These are phyloP conservation scores for Acanthisitta chloris DNA, from an alignment of 2,113 vertebrate genomes.

Conservation along the genomic window DNA sequence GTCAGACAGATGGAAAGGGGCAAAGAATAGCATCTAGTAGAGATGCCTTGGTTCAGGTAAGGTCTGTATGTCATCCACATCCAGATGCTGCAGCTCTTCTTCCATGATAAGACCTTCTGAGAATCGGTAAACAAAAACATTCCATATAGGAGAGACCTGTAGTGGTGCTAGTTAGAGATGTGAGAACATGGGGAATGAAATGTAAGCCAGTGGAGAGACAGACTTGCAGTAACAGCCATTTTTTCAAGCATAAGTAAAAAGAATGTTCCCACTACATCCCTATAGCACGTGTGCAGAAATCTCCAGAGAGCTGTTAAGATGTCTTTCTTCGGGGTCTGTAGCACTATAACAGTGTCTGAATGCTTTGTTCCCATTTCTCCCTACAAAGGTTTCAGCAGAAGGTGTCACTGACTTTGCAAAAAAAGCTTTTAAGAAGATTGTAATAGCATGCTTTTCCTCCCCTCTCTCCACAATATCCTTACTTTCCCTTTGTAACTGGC, in stretches of 20 bases:
- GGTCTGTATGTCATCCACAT: neutral
- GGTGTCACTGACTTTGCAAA: neutral
- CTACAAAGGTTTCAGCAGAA: neutral
- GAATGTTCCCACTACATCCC: neutral
- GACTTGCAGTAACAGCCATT: neutral
- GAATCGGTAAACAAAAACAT: neutral
- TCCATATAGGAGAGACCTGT: neutral
- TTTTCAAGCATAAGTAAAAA: neutral
- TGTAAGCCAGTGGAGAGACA: neutral
- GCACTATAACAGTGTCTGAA: neutral
- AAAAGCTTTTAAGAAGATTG: neutral
- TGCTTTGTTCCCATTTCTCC: neutral
- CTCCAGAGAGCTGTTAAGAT: neutral
- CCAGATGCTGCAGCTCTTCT: neutral
- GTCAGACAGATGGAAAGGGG: neutral
- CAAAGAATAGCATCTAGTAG: neutral
- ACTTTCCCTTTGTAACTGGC: neutral
- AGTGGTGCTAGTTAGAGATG: neutral
- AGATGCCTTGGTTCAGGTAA: neutral
- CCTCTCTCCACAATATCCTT: neutral
- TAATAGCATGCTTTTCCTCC: neutral
- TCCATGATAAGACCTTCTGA: neutral
- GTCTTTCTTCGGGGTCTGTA: neutral
- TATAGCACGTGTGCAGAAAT: neutral
- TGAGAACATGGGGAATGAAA: neutral